These are phyloP conservation scores for Caenorhabditis doughertyi DNA, from an alignment of 2,888 invertebrate genomes.

Conservation along the genomic window DNA sequence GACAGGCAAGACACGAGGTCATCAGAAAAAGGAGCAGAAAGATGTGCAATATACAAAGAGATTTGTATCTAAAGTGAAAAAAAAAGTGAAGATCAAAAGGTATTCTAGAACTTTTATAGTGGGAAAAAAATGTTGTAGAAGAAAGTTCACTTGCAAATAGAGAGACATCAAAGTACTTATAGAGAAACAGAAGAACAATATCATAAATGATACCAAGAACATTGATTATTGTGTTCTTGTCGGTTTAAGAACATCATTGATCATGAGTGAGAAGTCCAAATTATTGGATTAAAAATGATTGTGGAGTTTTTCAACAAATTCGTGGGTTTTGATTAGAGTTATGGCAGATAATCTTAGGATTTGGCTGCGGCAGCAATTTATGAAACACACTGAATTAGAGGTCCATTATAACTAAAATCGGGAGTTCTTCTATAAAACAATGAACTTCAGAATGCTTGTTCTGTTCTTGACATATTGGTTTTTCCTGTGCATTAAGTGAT, in stretches of 20 bases:
- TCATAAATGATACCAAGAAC: slow-evolving; percentile 16
- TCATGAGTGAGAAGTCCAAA: background rate
- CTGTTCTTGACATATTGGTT: too few relatives aligned
- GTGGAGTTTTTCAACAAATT: too few relatives aligned
- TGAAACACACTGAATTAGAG: too few relatives aligned
- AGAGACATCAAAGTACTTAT: background rate
- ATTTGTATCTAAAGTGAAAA: background rate
- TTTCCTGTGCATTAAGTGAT: too few relatives aligned
- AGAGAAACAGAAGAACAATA: slow-evolving; percentile 31
- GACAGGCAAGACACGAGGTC: slow-evolving; percentile 25
- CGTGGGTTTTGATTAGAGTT: too few relatives aligned
- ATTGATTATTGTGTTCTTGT: slow-evolving; percentile 16
- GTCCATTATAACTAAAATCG: too few relatives aligned
- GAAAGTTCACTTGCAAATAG: background rate
- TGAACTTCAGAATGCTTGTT: too few relatives aligned
- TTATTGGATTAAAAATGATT: background rate
- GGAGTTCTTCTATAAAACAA: too few relatives aligned
- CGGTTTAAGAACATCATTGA: slow-evolving; percentile 16
- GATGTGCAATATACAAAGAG: background rate
- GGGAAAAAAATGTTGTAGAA: background rate
- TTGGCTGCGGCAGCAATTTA: too few relatives aligned
- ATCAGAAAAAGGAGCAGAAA: background rate
- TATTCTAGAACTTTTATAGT: slow-evolving; percentile 18
- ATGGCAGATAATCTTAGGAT: too few relatives aligned
- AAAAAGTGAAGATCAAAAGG: background rate